phyloP scores from a whole-genome alignment of 1,140 invertebrate species.

The Drosophila parvula region DNA sequence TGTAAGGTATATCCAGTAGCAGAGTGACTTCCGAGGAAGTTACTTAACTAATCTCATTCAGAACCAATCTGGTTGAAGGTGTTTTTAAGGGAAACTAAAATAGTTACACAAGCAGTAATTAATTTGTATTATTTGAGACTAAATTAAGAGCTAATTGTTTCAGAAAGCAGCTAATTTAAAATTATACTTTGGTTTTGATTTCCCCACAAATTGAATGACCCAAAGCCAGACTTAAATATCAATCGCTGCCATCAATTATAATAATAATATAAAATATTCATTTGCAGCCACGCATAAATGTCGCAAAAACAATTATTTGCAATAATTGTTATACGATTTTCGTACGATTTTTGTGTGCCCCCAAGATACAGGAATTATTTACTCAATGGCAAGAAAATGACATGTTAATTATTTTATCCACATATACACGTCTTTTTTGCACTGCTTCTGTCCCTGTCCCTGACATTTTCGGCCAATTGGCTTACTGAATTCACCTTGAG shows the following conservation, averaged over 20 bases:
- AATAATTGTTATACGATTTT: background rate
- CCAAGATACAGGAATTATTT: conserved; percentile 22
- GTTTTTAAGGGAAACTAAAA: no score
- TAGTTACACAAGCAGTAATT: no score
- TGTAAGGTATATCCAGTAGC: no score
- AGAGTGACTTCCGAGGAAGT: background rate
- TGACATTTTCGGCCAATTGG: conserved; percentile 39
- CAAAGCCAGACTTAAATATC: background rate
- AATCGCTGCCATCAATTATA: background rate
- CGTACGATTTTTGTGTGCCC: background rate
- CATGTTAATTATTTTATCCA: conserved; percentile 40
- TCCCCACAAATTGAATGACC: background rate
- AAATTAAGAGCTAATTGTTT: background rate
- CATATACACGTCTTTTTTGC: background rate
- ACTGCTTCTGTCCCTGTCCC: conserved; percentile 1
- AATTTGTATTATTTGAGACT: background rate
- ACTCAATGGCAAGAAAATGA: conserved; percentile 18
- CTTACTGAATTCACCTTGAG: conserved; percentile 47
- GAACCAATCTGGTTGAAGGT: background rate
- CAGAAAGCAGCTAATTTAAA: background rate
- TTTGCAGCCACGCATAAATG: conserved; percentile 7
- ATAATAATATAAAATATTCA: background rate
- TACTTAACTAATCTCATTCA: background rate
- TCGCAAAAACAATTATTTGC: conserved; percentile 9
- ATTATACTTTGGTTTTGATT: background rate